Base-by-base conservation (phyloP, 2,797 vertebrate species). In the Buceros bicornis region DNA sequence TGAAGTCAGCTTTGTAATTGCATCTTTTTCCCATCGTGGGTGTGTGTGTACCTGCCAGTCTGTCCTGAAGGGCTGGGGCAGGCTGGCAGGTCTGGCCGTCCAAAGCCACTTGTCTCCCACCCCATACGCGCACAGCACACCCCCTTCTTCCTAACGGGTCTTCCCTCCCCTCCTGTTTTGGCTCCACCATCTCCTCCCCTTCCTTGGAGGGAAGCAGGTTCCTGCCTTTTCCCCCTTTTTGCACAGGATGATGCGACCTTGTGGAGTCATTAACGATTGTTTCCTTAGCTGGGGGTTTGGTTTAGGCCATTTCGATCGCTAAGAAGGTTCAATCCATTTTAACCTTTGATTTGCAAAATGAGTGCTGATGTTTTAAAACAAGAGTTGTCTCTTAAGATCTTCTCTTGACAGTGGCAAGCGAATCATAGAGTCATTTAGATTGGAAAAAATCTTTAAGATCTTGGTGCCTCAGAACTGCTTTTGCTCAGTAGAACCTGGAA, bases 31-130 rank as follows among this genome's bases (percentile, higher is more conserved):
- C 25, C 20, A 9, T 16, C 1, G 4, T 26, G 33, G 33, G 1
- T 6, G 6, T 24, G 33, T 28, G 9, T 1, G 2, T 26, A 29
- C 53, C 58, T 28, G 47, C 24, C 54, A 50, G 43, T 37, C 43
- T 35, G 42, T 24, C 67, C 60, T 11, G 17, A 18, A 16, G 35
- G 45, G 31, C 24, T 1, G 1, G 16, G 47, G 54, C 54, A 40
- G 12, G 10, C 16, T 29, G 65, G 35, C 22, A 16, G 40, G 8
- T 73, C 67, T 1, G 0, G 4, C 53, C 2, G 4, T 5, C 40
- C 15, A 0, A 21, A 81, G 24, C 14, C n/a, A 2, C 28, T 21
- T 8, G 5, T 8, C 17, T 37, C 53, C 60, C 67, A 28, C 31
- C 54, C 37, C 7, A 7, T 40, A 40, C 37, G 37, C 12, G 37